Evolutionary conservation across 2,113 vertebrate genomes (phyloP), one percentile per base, ranked within the genome.

Genomic region (Psettodes erumei): DNA sequence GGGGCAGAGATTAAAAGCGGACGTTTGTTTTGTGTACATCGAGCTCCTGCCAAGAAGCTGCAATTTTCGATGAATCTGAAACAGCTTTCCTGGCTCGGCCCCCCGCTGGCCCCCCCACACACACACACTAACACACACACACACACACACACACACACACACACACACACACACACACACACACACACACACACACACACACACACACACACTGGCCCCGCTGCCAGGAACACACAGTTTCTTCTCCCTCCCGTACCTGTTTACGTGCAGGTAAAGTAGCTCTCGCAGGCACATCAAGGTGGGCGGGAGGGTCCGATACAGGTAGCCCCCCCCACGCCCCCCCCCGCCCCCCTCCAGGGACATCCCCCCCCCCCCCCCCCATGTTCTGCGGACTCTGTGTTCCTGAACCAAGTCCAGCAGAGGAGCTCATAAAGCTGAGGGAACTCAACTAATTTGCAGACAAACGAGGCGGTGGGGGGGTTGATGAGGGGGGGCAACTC

Each of bases 51-150:
- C 89, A 91, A 89, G 69, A 84, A 67, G 66, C 86, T 63, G 92
- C 86, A 90, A 91, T 91, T 91, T 90, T 84, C 84, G 84, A 53
- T 88, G 90, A 93, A 92, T 93, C 80, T 91, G 33, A 91, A 94
- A 62, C 92, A 93, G 91, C 82, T 90, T 92, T 91, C 88, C 90
- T 94, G 92, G 91, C 89, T 74, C 45, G 0, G 74, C 69, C 72
- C 68, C 80, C 75, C 50, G 51, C 18, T 1, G 53, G n/a, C n/a
- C n/a, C n/a, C 72, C 3, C n/a, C n/a, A n/a, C n/a, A n/a, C n/a
- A n/a, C n/a, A n/a, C n/a, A n/a, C n/a, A n/a, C n/a, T n/a, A n/a
- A n/a, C n/a, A n/a, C n/a, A n/a, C n/a, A n/a, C n/a, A n/a, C n/a
- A n/a, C n/a, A n/a, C n/a, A n/a, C n/a, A n/a, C n/a, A n/a, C n/a